Conservation (phyloP, 2,888 invertebrate genomes). For the Phengaris arion region DNA sequence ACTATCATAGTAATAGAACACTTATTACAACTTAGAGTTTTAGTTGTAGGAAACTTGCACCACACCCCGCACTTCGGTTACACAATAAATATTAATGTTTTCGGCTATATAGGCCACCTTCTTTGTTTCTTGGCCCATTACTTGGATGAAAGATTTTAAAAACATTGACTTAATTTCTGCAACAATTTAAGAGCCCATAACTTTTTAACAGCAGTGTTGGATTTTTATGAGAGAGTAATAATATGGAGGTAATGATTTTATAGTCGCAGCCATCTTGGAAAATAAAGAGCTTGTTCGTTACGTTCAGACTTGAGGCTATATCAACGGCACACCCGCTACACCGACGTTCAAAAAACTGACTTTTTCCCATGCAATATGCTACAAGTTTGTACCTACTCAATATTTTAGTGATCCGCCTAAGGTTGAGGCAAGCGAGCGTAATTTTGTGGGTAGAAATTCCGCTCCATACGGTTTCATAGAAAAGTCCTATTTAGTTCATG, state of each 20-base stretch:
- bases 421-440: too few relatives aligned
- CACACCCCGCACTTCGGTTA: background rate
- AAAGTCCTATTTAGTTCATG: too few relatives aligned
- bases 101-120: background rate
- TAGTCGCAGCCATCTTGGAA: background rate
- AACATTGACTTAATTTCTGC: conserved; percentile 3
- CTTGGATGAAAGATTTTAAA: background rate
- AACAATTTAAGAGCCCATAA: conserved; percentile 3
- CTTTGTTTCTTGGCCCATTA: background rate
- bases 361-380: too few relatives aligned
- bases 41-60: background rate
- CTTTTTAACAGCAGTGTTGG: background rate
- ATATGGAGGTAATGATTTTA: background rate
- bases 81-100: conserved; percentile 11
- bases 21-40: too few relatives aligned
- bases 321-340: too few relatives aligned
- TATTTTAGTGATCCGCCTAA: too few relatives aligned
- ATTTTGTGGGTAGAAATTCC: too few relatives aligned
- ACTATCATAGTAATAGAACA: too few relatives aligned
- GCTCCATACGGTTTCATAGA: too few relatives aligned
- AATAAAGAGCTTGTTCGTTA: background rate
- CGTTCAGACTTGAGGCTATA: background rate
- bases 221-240: background rate
- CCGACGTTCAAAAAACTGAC: too few relatives aligned
- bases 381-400: too few relatives aligned